Evolutionary conservation across 37 sponge, comb jelly and placozoan genomes (phyloP).

Genomic region (Eunapius fragilis): DNA sequence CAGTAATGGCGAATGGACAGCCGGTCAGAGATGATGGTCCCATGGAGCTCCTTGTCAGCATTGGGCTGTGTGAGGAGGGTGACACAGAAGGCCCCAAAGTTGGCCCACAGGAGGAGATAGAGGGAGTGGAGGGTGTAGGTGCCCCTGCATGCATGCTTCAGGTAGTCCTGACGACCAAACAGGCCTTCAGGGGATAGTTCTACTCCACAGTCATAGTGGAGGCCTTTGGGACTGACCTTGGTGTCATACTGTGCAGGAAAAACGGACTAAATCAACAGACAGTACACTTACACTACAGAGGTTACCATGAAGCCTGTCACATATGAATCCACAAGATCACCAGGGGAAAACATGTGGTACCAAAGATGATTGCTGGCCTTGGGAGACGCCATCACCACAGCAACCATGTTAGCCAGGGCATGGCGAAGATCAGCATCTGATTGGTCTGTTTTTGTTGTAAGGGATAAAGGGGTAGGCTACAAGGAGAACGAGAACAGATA

Average conservation of each 20-base stretch:
- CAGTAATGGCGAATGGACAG: slow-evolving; percentile 65
- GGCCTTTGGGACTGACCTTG: slow-evolving; percentile 25
- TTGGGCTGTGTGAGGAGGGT: slow-evolving; percentile 67
- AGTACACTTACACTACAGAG: too few relatives aligned
- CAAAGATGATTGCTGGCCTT: slow-evolving; percentile 60
- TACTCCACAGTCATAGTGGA: slow-evolving; percentile 78
- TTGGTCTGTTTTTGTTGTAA: slow-evolving; percentile 34
- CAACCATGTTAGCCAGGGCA: slow-evolving; percentile 63
- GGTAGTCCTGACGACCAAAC: slow-evolving; percentile 78
- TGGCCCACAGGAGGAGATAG: slow-evolving; percentile 81
- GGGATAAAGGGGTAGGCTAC: neutral
- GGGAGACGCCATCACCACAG: slow-evolving; percentile 57
- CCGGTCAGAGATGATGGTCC: slow-evolving; percentile 66
- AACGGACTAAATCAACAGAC: neutral
- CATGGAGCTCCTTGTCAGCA: slow-evolving; percentile 51
- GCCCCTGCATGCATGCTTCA: slow-evolving; percentile 66
- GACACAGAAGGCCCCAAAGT: slow-evolving; percentile 75
- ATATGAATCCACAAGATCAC: slow-evolving; percentile 42
- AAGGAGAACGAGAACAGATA: neutral
- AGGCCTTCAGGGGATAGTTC: slow-evolving; percentile 77
- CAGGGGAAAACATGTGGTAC: slow-evolving; percentile 51
- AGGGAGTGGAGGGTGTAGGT: slow-evolving; percentile 81
- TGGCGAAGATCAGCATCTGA: slow-evolving; percentile 58
- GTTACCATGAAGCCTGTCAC: slow-evolving; percentile 44
- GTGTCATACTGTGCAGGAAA: slow-evolving; percentile 18